A percentile compares a stretch with the other conserved stretches of the same genome.
These are phyloP conservation scores for Mechanitis messenoides DNA, from an alignment of 2,888 invertebrate genomes.

Conservation along the genomic window DNA sequence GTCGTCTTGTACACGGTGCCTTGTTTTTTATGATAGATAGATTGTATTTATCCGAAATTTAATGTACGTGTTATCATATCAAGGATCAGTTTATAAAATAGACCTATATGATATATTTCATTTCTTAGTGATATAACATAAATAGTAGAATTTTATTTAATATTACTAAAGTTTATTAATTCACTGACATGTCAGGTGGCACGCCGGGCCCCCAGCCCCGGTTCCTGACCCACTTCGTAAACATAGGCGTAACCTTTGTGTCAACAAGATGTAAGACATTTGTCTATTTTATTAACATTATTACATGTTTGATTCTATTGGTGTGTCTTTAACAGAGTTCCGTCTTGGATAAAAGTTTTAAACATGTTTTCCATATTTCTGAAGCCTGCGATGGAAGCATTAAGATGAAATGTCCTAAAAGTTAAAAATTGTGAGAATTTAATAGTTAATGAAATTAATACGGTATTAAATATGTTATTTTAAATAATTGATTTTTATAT, in stretches of 20 bases:
- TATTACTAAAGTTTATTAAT: neutral
- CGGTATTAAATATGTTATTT: too few relatives aligned
- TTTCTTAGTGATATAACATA: neutral
- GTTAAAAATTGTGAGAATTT: too few relatives aligned
- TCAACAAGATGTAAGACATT: constrained; percentile 1
- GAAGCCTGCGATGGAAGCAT: too few relatives aligned
- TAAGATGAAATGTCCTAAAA: too few relatives aligned
- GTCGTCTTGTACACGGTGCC: too few relatives aligned
- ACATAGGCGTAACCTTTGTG: constrained; percentile 4
- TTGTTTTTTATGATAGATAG: too few relatives aligned
- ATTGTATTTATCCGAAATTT: neutral
- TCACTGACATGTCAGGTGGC: constrained; percentile 1
- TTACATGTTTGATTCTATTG: neutral
- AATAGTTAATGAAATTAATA: too few relatives aligned
- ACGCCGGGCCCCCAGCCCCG: neutral
- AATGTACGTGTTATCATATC: neutral
- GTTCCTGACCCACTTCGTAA: neutral
- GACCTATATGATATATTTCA: too few relatives aligned
- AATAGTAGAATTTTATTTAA: neutral
- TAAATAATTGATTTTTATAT: too few relatives aligned
- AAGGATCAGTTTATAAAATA: too few relatives aligned
- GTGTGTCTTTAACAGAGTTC: neutral
- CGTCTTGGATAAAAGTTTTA: too few relatives aligned
- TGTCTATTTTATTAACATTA: constrained; percentile 1
- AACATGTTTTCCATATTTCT: too few relatives aligned